Conservation (phyloP, 1,140 invertebrate species). For the Mactra quadrangularis region DNA sequence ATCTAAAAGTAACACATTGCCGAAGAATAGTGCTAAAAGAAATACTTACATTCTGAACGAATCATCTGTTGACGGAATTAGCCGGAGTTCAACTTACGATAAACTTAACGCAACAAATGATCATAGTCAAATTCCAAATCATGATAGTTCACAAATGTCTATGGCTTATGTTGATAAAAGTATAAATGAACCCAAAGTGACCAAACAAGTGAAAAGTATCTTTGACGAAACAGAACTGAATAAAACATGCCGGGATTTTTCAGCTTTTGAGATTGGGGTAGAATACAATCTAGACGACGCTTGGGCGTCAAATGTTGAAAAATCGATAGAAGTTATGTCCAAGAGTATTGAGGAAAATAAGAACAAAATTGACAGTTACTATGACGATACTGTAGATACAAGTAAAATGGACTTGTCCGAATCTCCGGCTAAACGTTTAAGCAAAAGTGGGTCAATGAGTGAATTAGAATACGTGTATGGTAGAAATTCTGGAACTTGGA, state of each 20-base stretch:
- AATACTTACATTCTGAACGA: slow-evolving; percentile 45
- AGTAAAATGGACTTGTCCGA: slow-evolving; percentile 54
- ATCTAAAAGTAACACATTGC: slow-evolving; percentile 27
- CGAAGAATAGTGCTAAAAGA: slow-evolving; percentile 42
- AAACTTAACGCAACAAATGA: slow-evolving; percentile 72
- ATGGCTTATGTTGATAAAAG: not conserved
- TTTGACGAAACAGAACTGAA: slow-evolving; percentile 39
- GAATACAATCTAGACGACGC: slow-evolving; percentile 57
- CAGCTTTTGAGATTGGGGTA: slow-evolving; percentile 54
- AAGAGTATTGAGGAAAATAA: slow-evolving; percentile 55
- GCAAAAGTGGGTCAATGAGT: slow-evolving; percentile 58
- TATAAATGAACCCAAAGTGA: not conserved
- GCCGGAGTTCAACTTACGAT: slow-evolving; percentile 75
- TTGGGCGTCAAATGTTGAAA: slow-evolving; percentile 60
- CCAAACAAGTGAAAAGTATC: slow-evolving; percentile 10
- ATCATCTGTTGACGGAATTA: slow-evolving; percentile 66
- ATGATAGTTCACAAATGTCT: slow-evolving; percentile 27
- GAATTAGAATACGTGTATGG: slow-evolving; percentile 53
- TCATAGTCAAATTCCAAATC: slow-evolving; percentile 66
- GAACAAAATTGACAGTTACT: slow-evolving; percentile 44
- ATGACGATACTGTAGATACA: slow-evolving; percentile 51
- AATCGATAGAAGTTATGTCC: slow-evolving; percentile 55
- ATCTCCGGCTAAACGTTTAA: slow-evolving; percentile 46
- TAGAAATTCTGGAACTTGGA: slow-evolving; percentile 76
- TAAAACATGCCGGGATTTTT: slow-evolving; percentile 49